Evolutionary conservation across 23 tunicate species (phyloP).

Genomic region (Oikopleura dioica): DNA sequence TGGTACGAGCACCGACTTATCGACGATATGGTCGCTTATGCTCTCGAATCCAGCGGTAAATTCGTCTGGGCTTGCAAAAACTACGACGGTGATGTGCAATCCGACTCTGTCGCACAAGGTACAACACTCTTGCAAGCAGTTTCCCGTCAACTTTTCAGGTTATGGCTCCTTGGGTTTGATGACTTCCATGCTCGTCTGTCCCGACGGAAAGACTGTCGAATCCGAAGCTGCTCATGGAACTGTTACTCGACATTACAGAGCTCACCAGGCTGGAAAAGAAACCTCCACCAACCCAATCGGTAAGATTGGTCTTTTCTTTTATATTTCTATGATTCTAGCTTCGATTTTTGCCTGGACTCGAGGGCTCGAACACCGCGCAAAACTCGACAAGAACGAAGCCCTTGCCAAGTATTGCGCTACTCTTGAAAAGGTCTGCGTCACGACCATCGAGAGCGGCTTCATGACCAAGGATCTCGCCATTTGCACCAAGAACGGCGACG

Average conservation of each 20-base stretch:
- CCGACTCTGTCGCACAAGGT: slow-evolving; percentile 96
- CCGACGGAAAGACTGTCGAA: slow-evolving; percentile 85
- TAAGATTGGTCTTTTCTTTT: slow-evolving; percentile 11
- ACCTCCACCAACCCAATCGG: slow-evolving; percentile 92
- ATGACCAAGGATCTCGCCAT: slow-evolving; percentile 96
- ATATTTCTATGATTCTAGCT: slow-evolving; percentile 19
- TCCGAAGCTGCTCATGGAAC: slow-evolving; percentile 95
- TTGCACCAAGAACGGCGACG: slow-evolving; percentile 47
- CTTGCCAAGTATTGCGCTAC: slow-evolving; percentile 44
- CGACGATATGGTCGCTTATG: slow-evolving; percentile 98
- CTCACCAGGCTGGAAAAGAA: slow-evolving; percentile 67
- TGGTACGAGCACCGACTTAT: slow-evolving; percentile 96
- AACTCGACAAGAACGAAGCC: slow-evolving; percentile 63
- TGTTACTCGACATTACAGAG: slow-evolving; percentile 72
- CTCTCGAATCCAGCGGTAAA: slow-evolving; percentile 63
- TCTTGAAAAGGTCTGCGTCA: slow-evolving; percentile 77
- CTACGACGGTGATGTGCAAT: slow-evolving; percentile 98
- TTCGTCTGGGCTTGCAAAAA: slow-evolving; percentile 99
- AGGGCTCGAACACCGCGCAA: slow-evolving; percentile 81
- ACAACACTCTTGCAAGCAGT: no score
- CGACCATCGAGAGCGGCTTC: slow-evolving; percentile 61
- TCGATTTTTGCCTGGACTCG: slow-evolving; percentile 98
- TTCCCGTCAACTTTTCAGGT: no score
- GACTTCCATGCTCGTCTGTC: slow-evolving; percentile 71
- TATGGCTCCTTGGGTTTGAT: slow-evolving; percentile 72